A percentile compares a stretch with the other conserved stretches of the same genome.
Conservation (phyloP, 2,797 vertebrate genomes). For the Falco columbarius region DNA sequence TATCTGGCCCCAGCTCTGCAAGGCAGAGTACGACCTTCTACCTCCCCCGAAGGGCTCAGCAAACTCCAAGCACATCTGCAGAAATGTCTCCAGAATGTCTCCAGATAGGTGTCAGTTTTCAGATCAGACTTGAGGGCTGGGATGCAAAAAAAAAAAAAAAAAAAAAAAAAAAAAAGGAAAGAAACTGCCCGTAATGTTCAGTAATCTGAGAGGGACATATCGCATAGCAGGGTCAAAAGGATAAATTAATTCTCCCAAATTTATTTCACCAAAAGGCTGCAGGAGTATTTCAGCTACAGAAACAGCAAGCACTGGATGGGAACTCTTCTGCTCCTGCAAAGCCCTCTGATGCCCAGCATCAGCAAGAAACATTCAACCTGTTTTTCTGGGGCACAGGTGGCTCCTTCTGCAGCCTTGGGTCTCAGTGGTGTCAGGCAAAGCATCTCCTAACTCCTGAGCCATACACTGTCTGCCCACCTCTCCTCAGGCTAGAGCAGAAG, state of each 20-base stretch:
- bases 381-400: rapidly evolving
- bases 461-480: background rate
- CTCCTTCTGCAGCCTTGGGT: background rate
- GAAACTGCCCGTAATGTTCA: background rate
- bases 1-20: background rate
- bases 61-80: background rate
- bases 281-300: background rate
- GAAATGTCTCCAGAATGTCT: background rate
- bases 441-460: background rate
- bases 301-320: background rate
- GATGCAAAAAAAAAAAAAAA: background rate
- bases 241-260: background rate
- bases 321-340: background rate
- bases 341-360: background rate
- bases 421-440: background rate
- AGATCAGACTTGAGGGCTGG: background rate
- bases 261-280: background rate
- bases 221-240: rapidly evolving
- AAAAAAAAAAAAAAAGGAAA: background rate
- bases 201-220: background rate
- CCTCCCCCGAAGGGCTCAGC: background rate
- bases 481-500: background rate
- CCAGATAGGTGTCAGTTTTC: background rate
- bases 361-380: too few species aligned
- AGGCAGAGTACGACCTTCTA: background rate